These are phyloP conservation scores for Suillia variegata DNA, from an alignment of 2,888 invertebrate species.

Conservation along the genomic window DNA sequence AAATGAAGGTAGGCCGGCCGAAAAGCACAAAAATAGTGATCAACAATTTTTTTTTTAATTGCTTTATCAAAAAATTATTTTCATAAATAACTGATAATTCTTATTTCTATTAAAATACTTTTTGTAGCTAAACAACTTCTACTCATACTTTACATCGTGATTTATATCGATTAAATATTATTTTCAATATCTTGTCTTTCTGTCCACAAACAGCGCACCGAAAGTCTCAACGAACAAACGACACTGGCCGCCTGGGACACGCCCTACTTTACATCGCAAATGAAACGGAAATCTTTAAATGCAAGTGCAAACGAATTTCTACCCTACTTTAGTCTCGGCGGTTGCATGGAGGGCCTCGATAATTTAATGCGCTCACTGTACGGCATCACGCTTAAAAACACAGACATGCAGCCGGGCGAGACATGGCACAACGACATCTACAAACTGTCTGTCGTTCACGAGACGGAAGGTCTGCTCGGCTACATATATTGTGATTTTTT, in stretches of 20 bases:
- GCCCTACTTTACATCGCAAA: slow-evolving; percentile 79
- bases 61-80: neutral
- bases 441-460: slow-evolving; percentile 89
- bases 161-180: too few relatives aligned
- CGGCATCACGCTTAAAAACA: slow-evolving; percentile 77
- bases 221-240: slow-evolving; percentile 43
- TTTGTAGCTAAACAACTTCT: too few relatives aligned
- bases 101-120: too few relatives aligned
- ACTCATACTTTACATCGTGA: too few relatives aligned
- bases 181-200: too few relatives aligned
- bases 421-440: slow-evolving; percentile 88
- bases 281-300: slow-evolving; percentile 73
- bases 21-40: slow-evolving; percentile 67
- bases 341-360: slow-evolving; percentile 97
- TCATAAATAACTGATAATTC: too few relatives aligned
- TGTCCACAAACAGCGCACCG: slow-evolving; percentile 46
- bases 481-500: slow-evolving; percentile 98
- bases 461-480: slow-evolving; percentile 81
- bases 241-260: slow-evolving; percentile 81
- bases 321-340: slow-evolving; percentile 89
- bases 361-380: slow-evolving; percentile 82
- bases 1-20: slow-evolving; percentile 69
- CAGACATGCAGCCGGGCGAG: slow-evolving; percentile 79
- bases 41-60: slow-evolving; percentile 2
- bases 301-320: slow-evolving; percentile 75